Conservation (phyloP, 2,113 vertebrate species). For the Pagrus major region DNA sequence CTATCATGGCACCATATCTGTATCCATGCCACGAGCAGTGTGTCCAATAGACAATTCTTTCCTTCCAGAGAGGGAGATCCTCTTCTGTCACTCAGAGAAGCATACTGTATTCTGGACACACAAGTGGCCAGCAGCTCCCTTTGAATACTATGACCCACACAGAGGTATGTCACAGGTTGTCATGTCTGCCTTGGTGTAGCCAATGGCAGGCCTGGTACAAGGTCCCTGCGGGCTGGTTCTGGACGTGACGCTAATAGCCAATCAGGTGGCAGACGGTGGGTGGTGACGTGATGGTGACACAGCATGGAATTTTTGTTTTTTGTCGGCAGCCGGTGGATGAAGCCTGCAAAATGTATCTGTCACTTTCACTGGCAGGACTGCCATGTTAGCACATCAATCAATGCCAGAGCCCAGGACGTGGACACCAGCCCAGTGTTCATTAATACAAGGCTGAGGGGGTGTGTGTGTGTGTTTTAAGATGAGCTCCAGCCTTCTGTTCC, state of each 20-base stretch:
- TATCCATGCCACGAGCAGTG: not conserved
- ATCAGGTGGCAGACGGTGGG: constrained; percentile 45
- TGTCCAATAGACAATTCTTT: not conserved
- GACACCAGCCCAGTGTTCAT: constrained; percentile 50
- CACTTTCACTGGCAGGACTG: constrained; percentile 61
- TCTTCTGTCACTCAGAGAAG: constrained; percentile 23
- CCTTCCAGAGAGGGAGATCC: not conserved
- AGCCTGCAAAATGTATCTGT: constrained; percentile 64
- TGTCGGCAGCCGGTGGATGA: constrained; percentile 37
- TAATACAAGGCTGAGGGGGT: constrained; percentile 45
- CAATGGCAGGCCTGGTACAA: constrained; percentile 42
- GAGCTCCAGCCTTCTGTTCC: constrained; percentile 26
- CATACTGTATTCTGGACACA: constrained; percentile 9
- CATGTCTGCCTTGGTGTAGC: constrained; percentile 25
- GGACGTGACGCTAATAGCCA: constrained; percentile 50
- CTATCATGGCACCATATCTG: not conserved
- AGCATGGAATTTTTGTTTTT: constrained; percentile 30
- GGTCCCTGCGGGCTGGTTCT: not conserved
- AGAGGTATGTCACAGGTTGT: constrained; percentile 27
- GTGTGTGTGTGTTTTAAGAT: constrained; percentile 25
- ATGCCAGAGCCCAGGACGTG: constrained; percentile 40
- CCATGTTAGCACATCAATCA: constrained; percentile 70
- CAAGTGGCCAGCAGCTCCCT: not conserved
- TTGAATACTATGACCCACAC: constrained; percentile 38
- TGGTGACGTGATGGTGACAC: constrained; percentile 40